These are phyloP conservation scores for Nephrocerus scutellatus DNA, from an alignment of 2,888 invertebrate genomes.

Conservation along the genomic window DNA sequence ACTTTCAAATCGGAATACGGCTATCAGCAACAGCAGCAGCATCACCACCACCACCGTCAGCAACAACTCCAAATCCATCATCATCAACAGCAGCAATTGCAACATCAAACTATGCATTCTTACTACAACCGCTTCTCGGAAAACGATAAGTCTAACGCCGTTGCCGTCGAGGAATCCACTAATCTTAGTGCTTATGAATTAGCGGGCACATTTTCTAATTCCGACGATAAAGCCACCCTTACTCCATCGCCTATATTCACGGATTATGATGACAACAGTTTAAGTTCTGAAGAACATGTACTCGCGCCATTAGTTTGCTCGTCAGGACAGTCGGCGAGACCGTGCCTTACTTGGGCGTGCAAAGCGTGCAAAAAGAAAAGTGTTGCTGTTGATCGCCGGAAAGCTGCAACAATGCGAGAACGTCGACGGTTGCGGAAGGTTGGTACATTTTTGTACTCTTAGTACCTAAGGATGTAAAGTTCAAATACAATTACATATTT, in stretches of 20 bases:
- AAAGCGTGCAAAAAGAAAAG: conserved; percentile 96
- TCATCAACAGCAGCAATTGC: conserved; percentile 24
- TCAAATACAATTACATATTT: too few relatives aligned
- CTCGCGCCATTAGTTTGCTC: conserved; percentile 48
- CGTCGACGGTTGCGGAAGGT: conserved; percentile 88
- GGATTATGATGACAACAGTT: conserved; percentile 46
- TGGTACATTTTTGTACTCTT: too few relatives aligned
- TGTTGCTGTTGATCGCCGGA: conserved; percentile 89
- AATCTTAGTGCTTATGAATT: not conserved
- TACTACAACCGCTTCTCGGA: conserved; percentile 36
- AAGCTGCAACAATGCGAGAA: conserved; percentile 95
- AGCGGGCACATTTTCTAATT: not conserved
- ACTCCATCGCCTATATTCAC: conserved; percentile 44
- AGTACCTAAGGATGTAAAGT: too few relatives aligned
- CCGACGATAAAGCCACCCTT: conserved; percentile 16
- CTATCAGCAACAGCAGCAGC: conserved; percentile 15
- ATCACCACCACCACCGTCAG: conserved; percentile 9
- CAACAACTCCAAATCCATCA: conserved; percentile 16
- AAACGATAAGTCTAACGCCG: too few relatives aligned
- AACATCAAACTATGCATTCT: conserved; percentile 35
- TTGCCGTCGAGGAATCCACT: conserved; percentile 25
- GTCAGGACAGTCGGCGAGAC: conserved; percentile 50
- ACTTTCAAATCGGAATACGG: too few relatives aligned
- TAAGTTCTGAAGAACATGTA: conserved; percentile 46
- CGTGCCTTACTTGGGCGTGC: conserved; percentile 93